Percentiles rank a stretch among this genome's conserved stretches.
Conservation (phyloP, 2,888 invertebrate species). For the Hypselothyrea guttata region DNA sequence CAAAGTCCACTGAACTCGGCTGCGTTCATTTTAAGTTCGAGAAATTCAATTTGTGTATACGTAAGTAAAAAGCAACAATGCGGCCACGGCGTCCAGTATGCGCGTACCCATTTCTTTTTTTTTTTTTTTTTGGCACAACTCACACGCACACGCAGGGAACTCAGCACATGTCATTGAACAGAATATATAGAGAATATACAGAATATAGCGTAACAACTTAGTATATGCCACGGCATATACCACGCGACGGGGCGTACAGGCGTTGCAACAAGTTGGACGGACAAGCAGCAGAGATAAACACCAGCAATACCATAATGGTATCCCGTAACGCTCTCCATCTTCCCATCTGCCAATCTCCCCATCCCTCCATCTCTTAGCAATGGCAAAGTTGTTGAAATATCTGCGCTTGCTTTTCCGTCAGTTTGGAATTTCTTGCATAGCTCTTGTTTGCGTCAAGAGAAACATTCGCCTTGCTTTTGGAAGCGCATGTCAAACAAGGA, state of each 20-base stretch:
- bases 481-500: constrained; percentile 11
- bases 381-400: constrained; percentile 67
- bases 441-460: constrained; percentile 57
- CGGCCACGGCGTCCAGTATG: constrained; percentile 48
- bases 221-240: constrained; percentile 42
- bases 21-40: constrained; percentile 34
- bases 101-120: background rate
- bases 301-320: constrained; percentile 13
- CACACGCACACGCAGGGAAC: constrained; percentile 36
- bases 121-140: constrained; percentile 56
- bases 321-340: background rate
- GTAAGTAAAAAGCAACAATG: constrained; percentile 52
- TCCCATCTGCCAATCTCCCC: background rate
- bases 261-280: constrained; percentile 10
- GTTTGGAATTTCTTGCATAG: constrained; percentile 71
- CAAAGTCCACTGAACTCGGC: constrained; percentile 71
- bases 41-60: constrained; percentile 53
- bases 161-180: constrained; percentile 70
- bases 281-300: constrained; percentile 44
- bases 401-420: constrained; percentile 70
- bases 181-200: no score
- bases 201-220: constrained; percentile 58
- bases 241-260: constrained; percentile 1
- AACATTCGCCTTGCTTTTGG: constrained; percentile 47
- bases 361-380: background rate